Percentiles rank a stretch among this genome's conserved stretches.
phyloP scores from a whole-genome alignment of 2,113 vertebrate genomes.

The Anseranas semipalmata region DNA sequence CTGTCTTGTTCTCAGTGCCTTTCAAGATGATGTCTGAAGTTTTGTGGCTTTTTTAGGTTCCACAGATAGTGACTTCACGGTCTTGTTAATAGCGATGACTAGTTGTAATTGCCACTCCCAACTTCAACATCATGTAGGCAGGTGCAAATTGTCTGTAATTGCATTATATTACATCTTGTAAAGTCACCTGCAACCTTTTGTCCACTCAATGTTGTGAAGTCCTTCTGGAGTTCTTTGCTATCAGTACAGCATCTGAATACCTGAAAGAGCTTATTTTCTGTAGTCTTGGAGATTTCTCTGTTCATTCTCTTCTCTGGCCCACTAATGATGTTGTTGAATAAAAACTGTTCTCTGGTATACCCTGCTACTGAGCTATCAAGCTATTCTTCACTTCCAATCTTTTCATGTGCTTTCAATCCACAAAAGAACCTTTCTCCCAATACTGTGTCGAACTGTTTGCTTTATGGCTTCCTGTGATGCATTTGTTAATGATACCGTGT shows the following conservation, averaged over 20 bases:
- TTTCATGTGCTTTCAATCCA: background rate
- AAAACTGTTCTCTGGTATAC: background rate
- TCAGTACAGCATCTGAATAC: background rate
- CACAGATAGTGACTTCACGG: background rate
- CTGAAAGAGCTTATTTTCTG: background rate
- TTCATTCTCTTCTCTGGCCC: background rate
- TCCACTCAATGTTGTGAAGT: background rate
- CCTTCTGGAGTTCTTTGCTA: background rate
- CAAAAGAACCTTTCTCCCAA: background rate
- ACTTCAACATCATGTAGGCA: background rate
- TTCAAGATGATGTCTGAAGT: background rate
- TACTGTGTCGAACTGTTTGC: background rate
- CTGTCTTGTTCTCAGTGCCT: background rate
- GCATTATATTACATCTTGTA: too few species aligned
- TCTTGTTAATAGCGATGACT: background rate
- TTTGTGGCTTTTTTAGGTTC: background rate
- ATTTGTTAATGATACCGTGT: background rate
- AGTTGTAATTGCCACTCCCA: background rate
- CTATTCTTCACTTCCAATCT: background rate
- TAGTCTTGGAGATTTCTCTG: background rate
- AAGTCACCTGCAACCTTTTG: background rate
- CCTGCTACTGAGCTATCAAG: background rate
- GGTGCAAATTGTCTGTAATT: background rate
- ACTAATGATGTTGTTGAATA: background rate
- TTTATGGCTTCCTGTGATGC: fast-evolving